Evolutionary conservation across 2,888 invertebrate species (phyloP).

Genomic region (Drosophila kokeensis): DNA sequence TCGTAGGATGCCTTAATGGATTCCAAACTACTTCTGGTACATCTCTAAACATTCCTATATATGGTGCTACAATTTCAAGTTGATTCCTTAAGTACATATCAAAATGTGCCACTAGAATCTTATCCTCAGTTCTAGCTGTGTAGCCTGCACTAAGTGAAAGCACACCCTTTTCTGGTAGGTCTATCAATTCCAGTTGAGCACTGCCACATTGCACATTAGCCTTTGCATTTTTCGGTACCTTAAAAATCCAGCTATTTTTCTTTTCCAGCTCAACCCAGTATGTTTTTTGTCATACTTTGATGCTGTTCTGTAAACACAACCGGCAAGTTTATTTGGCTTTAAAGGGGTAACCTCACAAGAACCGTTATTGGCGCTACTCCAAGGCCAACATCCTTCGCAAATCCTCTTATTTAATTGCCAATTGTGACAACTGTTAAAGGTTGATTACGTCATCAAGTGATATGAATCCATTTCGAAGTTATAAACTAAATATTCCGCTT

Average conservation of each 20-base stretch:
- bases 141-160: too few species aligned
- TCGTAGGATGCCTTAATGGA: too few species aligned
- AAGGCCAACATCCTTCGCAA: neutral
- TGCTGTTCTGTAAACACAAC: neutral
- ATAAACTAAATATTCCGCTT: neutral
- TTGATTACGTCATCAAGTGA: neutral
- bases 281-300: neutral
- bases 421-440: neutral
- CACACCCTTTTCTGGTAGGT: too few species aligned
- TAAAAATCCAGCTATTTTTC: slow-evolving; percentile 1
- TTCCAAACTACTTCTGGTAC: too few species aligned
- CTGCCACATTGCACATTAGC: neutral
- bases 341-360: neutral
- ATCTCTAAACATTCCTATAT: too few species aligned
- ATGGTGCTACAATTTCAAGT: too few species aligned
- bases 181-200: too few species aligned
- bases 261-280: neutral
- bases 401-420: neutral
- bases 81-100: too few species aligned
- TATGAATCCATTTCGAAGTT: neutral
- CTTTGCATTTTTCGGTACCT: neutral
- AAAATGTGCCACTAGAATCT: too few species aligned
- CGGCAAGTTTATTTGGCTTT: neutral
- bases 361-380: neutral
- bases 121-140: too few species aligned